These are phyloP conservation scores for Caenorhabditis doughertyi DNA, from an alignment of 2,888 invertebrate genomes.

Conservation along the genomic window DNA sequence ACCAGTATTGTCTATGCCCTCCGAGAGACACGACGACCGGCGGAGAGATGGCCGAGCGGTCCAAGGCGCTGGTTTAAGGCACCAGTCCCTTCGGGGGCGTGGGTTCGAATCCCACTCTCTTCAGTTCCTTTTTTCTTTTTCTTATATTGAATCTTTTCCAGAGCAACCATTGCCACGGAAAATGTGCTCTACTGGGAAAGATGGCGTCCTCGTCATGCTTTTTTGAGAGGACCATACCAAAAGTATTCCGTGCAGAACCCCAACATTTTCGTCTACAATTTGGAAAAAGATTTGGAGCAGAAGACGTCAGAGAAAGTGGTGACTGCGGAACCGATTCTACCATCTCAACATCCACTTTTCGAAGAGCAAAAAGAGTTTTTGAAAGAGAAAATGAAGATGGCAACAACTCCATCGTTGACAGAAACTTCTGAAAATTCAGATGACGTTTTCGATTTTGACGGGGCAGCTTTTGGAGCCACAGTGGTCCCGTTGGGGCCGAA, in stretches of 20 bases:
- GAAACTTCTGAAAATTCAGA: conserved; percentile 53
- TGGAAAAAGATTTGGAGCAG: conserved; percentile 48
- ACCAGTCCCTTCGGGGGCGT: conserved; percentile 90
- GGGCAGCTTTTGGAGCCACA: conserved; percentile 4
- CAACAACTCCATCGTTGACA: background rate
- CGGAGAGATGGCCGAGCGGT: conserved; percentile 88
- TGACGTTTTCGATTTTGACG: conserved; percentile 54
- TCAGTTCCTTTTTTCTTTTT: conserved; percentile 57
- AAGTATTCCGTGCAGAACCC: conserved; percentile 34
- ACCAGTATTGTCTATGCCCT: conserved; percentile 3
- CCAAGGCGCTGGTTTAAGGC: conserved; percentile 93
- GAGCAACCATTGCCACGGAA: conserved; percentile 72
- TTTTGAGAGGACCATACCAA: conserved; percentile 62
- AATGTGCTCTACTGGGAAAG: conserved; percentile 75
- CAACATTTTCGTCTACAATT: conserved; percentile 53
- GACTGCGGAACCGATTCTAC: conserved; percentile 42
- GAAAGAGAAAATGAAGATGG: conserved; percentile 30
- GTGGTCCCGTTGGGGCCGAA: background rate
- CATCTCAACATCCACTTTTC: conserved; percentile 60
- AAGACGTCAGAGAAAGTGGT: conserved; percentile 38
- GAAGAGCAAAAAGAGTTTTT: conserved; percentile 60
- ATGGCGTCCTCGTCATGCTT: conserved; percentile 70
- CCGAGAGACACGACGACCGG: too few species aligned
- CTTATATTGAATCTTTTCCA: conserved; percentile 11
- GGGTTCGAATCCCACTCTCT: conserved; percentile 90